Evolutionary conservation across 2,797 vertebrate species (phyloP).

Genomic region (Australoheros facetus): DNA sequence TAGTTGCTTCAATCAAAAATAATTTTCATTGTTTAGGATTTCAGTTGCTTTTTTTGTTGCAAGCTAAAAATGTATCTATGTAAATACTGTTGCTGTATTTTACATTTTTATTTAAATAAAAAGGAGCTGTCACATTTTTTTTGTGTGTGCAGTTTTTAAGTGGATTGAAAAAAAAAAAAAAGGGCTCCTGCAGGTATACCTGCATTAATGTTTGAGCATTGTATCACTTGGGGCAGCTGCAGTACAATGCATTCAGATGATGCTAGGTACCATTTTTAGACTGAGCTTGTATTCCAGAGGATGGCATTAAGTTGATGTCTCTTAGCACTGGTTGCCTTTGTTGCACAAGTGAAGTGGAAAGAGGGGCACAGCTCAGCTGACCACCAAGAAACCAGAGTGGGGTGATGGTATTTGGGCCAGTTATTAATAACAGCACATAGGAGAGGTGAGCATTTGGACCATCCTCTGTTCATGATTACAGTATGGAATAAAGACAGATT

Average conservation of each 20-base stretch:
- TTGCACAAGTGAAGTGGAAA: neutral
- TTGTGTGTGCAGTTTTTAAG: neutral
- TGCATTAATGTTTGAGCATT: no score
- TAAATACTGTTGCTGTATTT: slow-evolving; percentile 52
- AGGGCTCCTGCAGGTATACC: neutral
- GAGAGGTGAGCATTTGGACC: slow-evolving; percentile 33
- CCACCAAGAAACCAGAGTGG: slow-evolving; percentile 71
- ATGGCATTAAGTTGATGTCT: neutral
- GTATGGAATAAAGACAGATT: neutral
- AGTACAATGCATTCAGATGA: neutral
- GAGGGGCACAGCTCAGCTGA: slow-evolving; percentile 48
- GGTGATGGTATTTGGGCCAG: slow-evolving; percentile 73
- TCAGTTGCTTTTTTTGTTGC: slow-evolving; percentile 12
- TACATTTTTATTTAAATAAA: slow-evolving; percentile 64
- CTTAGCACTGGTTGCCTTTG: neutral
- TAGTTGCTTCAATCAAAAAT: slow-evolving; percentile 8
- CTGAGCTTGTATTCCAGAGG: neutral
- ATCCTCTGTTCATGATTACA: slow-evolving; percentile 13
- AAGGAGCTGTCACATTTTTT: neutral
- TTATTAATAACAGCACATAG: slow-evolving; percentile 76
- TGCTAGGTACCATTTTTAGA: neutral
- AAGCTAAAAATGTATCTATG: slow-evolving; percentile 32
- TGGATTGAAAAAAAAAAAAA: neutral
- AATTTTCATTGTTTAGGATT: slow-evolving; percentile 13
- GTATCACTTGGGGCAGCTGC: neutral